Percentiles rank a stretch among this genome's conserved stretches.
These are phyloP conservation scores for Danio jaintianensis DNA, from an alignment of 2,797 vertebrate genomes.

Conservation along the genomic window DNA sequence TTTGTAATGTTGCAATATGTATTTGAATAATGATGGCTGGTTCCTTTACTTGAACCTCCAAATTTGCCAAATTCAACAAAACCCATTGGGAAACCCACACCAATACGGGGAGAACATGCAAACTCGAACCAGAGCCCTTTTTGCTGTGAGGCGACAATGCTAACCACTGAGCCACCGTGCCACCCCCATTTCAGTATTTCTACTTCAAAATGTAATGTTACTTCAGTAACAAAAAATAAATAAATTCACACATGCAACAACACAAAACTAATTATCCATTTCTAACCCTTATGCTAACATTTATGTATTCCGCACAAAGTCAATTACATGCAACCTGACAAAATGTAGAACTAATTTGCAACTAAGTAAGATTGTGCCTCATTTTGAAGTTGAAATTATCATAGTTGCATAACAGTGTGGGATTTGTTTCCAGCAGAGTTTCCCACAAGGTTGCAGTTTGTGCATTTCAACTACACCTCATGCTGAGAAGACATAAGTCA, in stretches of 20 bases:
- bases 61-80: no score
- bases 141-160: no score
- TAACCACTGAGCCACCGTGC: no score
- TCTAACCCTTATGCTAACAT: neutral
- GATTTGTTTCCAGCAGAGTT: neutral
- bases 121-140: no score
- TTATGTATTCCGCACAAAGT: neutral
- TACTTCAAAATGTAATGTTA: no score
- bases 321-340: constrained; percentile 9
- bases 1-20: no score
- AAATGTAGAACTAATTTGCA: constrained; percentile 20
- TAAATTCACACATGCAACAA: neutral
- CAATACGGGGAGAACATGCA: no score
- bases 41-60: no score
- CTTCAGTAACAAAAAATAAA: neutral
- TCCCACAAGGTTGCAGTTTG: neutral
- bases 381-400: constrained; percentile 17
- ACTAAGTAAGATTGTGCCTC: neutral
- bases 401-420: neutral
- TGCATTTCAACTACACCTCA: constrained; percentile 32
- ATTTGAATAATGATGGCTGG: no score
- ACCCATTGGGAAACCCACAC: no score
- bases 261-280: neutral
- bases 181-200: no score
- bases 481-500: constrained; percentile 32